Percentiles rank a stretch among this genome's conserved stretches.
Evolutionary conservation across 2,888 invertebrate genomes (phyloP).

Genomic region (Tipula confusa): DNA sequence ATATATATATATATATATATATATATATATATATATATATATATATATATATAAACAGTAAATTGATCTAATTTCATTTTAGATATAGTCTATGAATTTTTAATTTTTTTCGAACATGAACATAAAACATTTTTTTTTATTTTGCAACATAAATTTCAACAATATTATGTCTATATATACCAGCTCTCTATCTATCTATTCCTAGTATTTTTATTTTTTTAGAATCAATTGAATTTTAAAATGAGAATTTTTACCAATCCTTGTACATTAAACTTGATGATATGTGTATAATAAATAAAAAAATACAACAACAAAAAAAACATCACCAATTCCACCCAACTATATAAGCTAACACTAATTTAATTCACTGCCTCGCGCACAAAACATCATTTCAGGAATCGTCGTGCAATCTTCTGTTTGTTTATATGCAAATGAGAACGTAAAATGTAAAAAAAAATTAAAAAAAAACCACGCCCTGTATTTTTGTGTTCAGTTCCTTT

Average conservation of each 20-base stretch:
- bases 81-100: background rate
- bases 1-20: background rate
- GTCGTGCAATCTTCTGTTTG: background rate
- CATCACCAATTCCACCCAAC: constrained; percentile 7
- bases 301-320: too few species aligned
- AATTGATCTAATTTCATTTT: background rate
- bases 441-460: background rate
- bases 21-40: background rate
- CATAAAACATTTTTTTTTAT: background rate
- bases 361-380: background rate
- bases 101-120: constrained; percentile 20
- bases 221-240: background rate
- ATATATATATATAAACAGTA: background rate
- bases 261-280: background rate
- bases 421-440: constrained; percentile 3
- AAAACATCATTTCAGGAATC: background rate
- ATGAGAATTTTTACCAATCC: constrained; percentile 13
- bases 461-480: background rate
- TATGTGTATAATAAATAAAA: too few species aligned
- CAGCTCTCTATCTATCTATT: background rate
- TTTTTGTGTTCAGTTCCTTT: background rate
- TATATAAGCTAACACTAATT: background rate
- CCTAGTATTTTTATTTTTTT: background rate
- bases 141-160: background rate
- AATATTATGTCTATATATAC: background rate